Conservation (phyloP, 2,888 invertebrate species). For the Eupithecia tripunctaria region DNA sequence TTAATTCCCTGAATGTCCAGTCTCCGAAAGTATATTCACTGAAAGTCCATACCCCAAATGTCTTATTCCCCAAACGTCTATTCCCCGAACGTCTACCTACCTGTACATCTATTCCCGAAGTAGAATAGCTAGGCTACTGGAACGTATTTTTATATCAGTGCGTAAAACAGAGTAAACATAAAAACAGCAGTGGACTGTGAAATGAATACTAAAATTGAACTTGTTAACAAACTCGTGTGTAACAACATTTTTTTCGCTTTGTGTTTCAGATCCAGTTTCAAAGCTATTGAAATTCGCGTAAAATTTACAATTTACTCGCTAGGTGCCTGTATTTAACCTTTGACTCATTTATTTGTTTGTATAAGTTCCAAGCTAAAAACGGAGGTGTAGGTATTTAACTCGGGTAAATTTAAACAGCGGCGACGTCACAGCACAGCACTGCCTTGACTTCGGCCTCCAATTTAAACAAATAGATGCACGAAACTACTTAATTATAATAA, state of each 20-base stretch:
- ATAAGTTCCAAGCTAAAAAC: neutral
- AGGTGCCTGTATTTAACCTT: slow-evolving; percentile 5
- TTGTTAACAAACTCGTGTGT: neutral
- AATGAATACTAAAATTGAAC: neutral
- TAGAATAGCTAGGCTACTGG: too few species aligned
- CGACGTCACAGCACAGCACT: slow-evolving; percentile 50
- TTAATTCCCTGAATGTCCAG: too few species aligned
- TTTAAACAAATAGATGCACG: slow-evolving; percentile 58
- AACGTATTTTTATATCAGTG: neutral
- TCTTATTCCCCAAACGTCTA: too few species aligned
- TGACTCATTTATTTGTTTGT: neutral
- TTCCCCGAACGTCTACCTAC: too few species aligned
- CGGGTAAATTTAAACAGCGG: slow-evolving; percentile 43
- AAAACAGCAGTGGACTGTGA: neutral
- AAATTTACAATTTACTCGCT: neutral
- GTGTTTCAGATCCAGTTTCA: slow-evolving; percentile 14
- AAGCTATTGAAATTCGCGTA: neutral
- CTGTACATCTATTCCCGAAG: too few species aligned
- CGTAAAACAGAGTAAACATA: neutral
- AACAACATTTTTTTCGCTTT: slow-evolving; percentile 1
- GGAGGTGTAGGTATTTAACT: slow-evolving; percentile 6
- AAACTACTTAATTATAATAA: slow-evolving; percentile 52
- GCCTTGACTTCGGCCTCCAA: slow-evolving; percentile 51
- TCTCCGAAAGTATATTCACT: too few species aligned
- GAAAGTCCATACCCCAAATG: too few species aligned